phyloP scores from a whole-genome alignment of 2,113 vertebrate genomes.

The Siniperca chuatsi region DNA sequence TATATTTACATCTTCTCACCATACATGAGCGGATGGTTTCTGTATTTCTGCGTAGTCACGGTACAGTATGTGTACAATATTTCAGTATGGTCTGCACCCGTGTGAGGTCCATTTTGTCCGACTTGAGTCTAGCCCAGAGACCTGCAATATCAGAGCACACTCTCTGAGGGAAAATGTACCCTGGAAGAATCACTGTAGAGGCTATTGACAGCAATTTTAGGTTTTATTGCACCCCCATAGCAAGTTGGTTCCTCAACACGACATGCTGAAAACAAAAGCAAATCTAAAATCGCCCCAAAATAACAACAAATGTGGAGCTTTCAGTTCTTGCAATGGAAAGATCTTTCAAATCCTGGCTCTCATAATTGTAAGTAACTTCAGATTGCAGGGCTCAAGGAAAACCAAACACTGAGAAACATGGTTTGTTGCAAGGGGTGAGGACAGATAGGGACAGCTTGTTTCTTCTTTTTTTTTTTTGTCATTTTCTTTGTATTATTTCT shows the following conservation, averaged over 20 bases:
- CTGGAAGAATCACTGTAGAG: not conserved
- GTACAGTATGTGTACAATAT: constrained; percentile 64
- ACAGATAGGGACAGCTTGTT: constrained; percentile 20
- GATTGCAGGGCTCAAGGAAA: constrained; percentile 38
- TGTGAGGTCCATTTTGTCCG: constrained; percentile 12
- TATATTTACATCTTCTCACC: constrained; percentile 47
- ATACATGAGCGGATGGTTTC: constrained; percentile 40
- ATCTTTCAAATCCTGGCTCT: not conserved
- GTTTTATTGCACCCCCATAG: not conserved
- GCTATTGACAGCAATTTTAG: not conserved
- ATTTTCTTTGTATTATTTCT: not conserved
- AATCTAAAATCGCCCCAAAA: not conserved
- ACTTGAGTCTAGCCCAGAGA: constrained; percentile 26
- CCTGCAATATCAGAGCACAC: constrained; percentile 15
- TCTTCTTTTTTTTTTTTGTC: constrained; percentile 7
- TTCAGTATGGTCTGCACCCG: constrained; percentile 66
- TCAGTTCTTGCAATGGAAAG: not conserved
- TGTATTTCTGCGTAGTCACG: constrained; percentile 58
- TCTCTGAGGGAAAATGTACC: not conserved
- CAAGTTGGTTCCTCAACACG: not conserved
- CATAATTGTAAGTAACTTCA: constrained; percentile 8
- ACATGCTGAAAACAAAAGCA: not conserved
- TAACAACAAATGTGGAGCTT: not conserved
- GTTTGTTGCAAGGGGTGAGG: constrained; percentile 2
- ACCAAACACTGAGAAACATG: constrained; percentile 6